phyloP scores from a whole-genome alignment of 2,113 vertebrate genomes.

The Gymnorhina tibicen region DNA sequence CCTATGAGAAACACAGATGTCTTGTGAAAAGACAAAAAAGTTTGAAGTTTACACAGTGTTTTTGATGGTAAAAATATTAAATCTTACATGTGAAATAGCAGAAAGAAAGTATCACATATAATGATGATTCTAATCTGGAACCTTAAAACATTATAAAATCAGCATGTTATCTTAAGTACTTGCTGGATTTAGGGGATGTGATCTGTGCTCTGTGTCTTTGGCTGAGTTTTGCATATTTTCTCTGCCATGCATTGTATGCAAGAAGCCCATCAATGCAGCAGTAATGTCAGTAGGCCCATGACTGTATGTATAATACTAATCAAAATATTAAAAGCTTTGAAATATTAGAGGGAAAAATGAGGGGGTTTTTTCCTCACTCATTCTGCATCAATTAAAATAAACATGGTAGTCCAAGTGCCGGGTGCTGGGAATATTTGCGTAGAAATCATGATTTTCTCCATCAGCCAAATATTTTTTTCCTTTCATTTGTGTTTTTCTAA shows the following conservation, averaged over 20 bases:
- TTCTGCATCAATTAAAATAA: constrained; percentile 62
- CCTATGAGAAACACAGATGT: neutral
- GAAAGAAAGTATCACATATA: neutral
- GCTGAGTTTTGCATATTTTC: neutral
- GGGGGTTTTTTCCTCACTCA: neutral
- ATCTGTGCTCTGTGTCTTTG: neutral
- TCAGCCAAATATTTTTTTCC: constrained; percentile 2
- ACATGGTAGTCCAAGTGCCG: constrained; percentile 45
- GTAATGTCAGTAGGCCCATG: neutral
- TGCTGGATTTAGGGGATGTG: neutral
- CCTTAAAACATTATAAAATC: neutral
- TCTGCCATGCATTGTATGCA: neutral
- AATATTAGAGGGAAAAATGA: constrained; percentile 19
- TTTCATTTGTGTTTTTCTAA: constrained; percentile 49
- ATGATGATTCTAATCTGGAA: neutral
- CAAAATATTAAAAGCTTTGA: constrained; percentile 25
- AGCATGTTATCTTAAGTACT: neutral
- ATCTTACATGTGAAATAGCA: neutral
- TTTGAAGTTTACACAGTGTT: neutral
- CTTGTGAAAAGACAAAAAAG: neutral
- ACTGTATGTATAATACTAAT: neutral
- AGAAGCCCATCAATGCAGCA: neutral
- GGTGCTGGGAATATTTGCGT: constrained; percentile 5
- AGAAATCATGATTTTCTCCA: constrained; percentile 23
- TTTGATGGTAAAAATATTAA: neutral